phyloP scores from a whole-genome alignment of 2,113 vertebrate genomes.

The Nothocercus julius region DNA sequence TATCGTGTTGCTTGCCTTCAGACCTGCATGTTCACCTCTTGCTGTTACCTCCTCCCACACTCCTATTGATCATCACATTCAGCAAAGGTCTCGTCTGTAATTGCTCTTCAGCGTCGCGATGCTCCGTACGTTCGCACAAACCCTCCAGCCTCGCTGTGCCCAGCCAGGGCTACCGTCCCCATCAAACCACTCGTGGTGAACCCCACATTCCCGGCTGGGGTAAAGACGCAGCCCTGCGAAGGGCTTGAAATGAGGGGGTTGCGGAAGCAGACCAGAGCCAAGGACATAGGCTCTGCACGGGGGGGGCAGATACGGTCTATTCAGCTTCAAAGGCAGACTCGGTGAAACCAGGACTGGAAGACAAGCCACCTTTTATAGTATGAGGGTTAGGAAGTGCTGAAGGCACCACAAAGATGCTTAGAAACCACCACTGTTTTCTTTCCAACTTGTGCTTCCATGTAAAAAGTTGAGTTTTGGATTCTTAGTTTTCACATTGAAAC shows the following conservation, averaged over 20 bases:
- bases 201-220: not conserved
- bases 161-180: not conserved
- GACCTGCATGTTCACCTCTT: not conserved
- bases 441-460: not conserved
- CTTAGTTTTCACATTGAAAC: not conserved
- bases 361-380: not conserved
- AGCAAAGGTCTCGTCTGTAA: conserved; percentile 16
- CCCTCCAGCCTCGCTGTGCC: not conserved
- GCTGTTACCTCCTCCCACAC: conserved; percentile 19
- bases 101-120: not conserved
- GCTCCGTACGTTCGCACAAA: not conserved
- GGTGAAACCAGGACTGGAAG: not conserved
- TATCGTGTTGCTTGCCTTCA: not conserved
- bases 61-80: not conserved
- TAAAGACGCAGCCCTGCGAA: not conserved
- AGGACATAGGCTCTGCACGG: not conserved
- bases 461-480: not conserved
- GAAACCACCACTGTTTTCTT: not conserved
- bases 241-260: not conserved
- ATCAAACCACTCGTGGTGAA: not conserved
- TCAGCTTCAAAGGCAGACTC: not conserved
- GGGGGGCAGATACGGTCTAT: not conserved
- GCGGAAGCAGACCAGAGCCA: not conserved
- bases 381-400: not conserved
- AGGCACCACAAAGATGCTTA: not conserved